phyloP scores from a whole-genome alignment of 2,888 invertebrate species.

The Hydraecia micacea region DNA sequence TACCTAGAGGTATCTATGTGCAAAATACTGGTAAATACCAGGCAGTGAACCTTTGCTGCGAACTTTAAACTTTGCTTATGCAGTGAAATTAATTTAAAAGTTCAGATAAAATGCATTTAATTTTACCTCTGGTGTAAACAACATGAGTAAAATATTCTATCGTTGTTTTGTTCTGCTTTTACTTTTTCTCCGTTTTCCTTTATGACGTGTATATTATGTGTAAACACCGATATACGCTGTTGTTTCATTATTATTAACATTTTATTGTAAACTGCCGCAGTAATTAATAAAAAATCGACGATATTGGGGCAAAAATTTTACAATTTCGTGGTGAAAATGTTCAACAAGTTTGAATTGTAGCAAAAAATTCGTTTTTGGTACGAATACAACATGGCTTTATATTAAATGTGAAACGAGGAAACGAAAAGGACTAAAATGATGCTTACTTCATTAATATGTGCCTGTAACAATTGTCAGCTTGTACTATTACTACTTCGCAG shows the following conservation, averaged over 20 bases:
- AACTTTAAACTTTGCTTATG: constrained; percentile 60
- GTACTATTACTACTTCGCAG: not conserved
- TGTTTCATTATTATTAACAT: not conserved
- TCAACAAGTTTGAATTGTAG: constrained; percentile 26
- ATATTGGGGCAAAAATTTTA: not conserved
- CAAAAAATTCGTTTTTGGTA: constrained; percentile 6
- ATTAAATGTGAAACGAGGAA: not conserved
- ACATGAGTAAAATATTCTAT: constrained; percentile 13
- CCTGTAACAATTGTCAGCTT: not conserved
- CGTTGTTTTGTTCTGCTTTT: not conserved
- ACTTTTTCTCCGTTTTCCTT: not conserved
- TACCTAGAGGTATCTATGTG: constrained; percentile 24
- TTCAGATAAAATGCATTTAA: constrained; percentile 52
- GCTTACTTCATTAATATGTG: not conserved
- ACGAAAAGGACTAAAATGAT: not conserved
- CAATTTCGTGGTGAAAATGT: not conserved
- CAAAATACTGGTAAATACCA: constrained; percentile 47
- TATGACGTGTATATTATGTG: not conserved
- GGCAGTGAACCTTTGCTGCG: constrained; percentile 60
- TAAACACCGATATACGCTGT: not conserved
- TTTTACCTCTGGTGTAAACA: constrained; percentile 37
- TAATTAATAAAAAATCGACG: not conserved
- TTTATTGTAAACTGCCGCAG: not conserved
- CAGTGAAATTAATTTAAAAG: constrained; percentile 58
- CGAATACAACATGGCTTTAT: not conserved